phyloP scores from a whole-genome alignment of 2,888 invertebrate genomes.

The Heliconius ethilla region DNA sequence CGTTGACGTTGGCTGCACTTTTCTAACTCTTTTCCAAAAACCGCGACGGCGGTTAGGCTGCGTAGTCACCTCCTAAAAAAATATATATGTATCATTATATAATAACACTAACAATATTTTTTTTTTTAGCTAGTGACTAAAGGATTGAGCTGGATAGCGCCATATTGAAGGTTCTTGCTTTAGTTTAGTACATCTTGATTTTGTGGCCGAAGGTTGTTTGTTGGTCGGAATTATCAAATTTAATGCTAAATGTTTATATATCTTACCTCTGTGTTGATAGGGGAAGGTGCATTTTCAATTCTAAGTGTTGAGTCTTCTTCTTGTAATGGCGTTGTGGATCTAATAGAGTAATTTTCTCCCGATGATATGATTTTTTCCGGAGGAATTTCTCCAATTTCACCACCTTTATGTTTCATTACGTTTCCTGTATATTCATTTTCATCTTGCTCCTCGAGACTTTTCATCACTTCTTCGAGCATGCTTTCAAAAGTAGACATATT shows the following conservation, averaged over 20 bases:
- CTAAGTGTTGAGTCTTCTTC: constrained; percentile 58
- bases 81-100: not conserved
- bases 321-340: constrained; percentile 54
- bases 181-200: not conserved
- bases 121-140: not conserved
- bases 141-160: not conserved
- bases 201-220: not conserved
- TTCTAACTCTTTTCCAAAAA: constrained; percentile 86
- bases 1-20: constrained; percentile 79
- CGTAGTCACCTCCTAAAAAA: constrained; percentile 58
- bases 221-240: not conserved
- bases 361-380: constrained; percentile 73
- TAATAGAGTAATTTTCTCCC: constrained; percentile 61
- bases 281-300: constrained; percentile 52
- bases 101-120: too few species aligned
- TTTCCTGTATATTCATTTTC: constrained; percentile 74
- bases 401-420: constrained; percentile 79
- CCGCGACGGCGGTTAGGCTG: constrained; percentile 82
- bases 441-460: constrained; percentile 77
- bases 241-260: constrained; percentile 10
- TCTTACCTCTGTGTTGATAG: constrained; percentile 60
- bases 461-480: constrained; percentile 80
- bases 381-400: constrained; percentile 79
- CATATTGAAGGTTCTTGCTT: not conserved
- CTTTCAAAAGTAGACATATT: constrained; percentile 76